Conservation (phyloP, 2,113 vertebrate genomes). For the Neogobius melanostomus region DNA sequence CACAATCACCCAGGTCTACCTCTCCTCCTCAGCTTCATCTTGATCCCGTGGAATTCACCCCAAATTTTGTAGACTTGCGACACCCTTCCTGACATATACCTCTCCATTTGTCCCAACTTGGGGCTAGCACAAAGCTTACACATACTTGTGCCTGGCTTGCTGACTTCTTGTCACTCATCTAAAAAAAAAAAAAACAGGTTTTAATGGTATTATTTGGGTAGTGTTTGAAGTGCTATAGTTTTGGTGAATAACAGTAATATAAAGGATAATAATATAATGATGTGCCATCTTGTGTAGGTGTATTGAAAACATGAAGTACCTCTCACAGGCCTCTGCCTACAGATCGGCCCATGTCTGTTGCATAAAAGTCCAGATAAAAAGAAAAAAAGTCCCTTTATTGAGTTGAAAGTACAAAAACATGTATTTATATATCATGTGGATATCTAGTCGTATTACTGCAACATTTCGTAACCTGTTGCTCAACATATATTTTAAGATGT, state of each 20-base stretch:
- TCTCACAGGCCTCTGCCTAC: slow-evolving; percentile 69
- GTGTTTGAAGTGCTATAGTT: slow-evolving; percentile 44
- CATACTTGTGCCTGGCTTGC: slow-evolving; percentile 44
- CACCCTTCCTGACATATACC: not conserved
- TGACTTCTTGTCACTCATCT: slow-evolving; percentile 49
- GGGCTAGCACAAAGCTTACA: slow-evolving; percentile 16
- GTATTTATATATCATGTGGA: slow-evolving; percentile 76
- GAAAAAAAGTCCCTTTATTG: slow-evolving; percentile 61
- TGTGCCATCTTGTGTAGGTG: slow-evolving; percentile 69
- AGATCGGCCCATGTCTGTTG: slow-evolving; percentile 66
- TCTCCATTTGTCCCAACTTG: slow-evolving; percentile 47
- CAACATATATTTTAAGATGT: slow-evolving; percentile 79
- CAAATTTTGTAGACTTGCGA: slow-evolving; percentile 42
- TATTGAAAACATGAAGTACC: slow-evolving; percentile 73
- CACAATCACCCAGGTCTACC: slow-evolving; percentile 23
- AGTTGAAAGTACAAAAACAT: slow-evolving; percentile 63
- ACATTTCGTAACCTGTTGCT: slow-evolving; percentile 74
- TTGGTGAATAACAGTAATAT: slow-evolving; percentile 32
- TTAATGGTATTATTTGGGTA: slow-evolving; percentile 22
- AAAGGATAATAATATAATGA: slow-evolving; percentile 36
- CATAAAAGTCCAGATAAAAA: slow-evolving; percentile 52
- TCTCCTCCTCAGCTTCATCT: slow-evolving; percentile 71
- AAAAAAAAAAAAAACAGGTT: slow-evolving; percentile 42
- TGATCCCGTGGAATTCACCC: slow-evolving; percentile 55
- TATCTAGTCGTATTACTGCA: slow-evolving; percentile 75